Evolutionary conservation across 2,888 invertebrate species (phyloP).

Genomic region (Conus canariensis): DNA sequence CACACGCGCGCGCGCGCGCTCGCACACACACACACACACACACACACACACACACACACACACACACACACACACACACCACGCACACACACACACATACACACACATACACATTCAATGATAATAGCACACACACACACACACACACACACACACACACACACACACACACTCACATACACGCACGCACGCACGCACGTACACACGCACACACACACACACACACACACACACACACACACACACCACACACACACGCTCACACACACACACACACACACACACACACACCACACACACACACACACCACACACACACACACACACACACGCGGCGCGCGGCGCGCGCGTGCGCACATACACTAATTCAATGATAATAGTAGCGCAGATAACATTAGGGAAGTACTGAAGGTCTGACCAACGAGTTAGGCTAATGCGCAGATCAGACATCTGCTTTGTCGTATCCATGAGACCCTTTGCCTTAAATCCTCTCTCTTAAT

Average conservation of each 20-base stretch:
- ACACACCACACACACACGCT: not conserved
- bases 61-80: slow-evolving; percentile 6
- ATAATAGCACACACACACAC: slow-evolving; percentile 27
- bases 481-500: too few relatives aligned
- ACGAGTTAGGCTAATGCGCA: too few relatives aligned
- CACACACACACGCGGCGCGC: too few relatives aligned
- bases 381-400: not conserved
- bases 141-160: slow-evolving; percentile 28
- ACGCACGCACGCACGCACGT: not conserved
- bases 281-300: not conserved
- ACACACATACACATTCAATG: slow-evolving; percentile 21
- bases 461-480: too few relatives aligned
- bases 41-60: slow-evolving; percentile 21
- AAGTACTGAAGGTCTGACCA: too few relatives aligned
- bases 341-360: too few relatives aligned
- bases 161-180: not conserved
- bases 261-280: slow-evolving; percentile 28
- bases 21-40: slow-evolving; percentile 30
- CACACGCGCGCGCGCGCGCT: not conserved
- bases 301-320: too few relatives aligned
- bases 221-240: too few relatives aligned
- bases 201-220: not conserved
- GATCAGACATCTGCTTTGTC: too few relatives aligned
- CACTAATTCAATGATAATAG: not conserved
- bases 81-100: not conserved